Conservation (phyloP, 1,140 invertebrate genomes). For the Reticulitermes speratus region DNA sequence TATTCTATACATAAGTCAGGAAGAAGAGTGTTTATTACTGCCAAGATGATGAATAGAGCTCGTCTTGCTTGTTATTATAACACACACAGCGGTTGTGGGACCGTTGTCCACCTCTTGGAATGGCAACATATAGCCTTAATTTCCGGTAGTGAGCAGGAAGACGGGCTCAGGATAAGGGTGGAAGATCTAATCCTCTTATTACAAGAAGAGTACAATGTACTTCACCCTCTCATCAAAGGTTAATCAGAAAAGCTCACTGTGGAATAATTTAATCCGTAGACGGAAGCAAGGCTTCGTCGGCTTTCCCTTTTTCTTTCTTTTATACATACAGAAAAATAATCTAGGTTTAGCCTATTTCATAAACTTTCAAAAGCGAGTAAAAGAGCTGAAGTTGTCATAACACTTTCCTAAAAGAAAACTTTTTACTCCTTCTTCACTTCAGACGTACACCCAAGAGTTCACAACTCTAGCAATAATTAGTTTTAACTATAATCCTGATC, state of each 20-base stretch:
- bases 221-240: constrained; percentile 14
- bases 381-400: not conserved
- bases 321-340: not conserved
- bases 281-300: not conserved
- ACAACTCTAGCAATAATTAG: too few species aligned
- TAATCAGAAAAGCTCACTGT: constrained; percentile 13
- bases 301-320: not conserved
- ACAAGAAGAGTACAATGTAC: not conserved
- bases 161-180: not conserved
- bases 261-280: constrained; percentile 2
- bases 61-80: not conserved
- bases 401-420: not conserved
- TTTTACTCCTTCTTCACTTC: too few species aligned
- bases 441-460: too few species aligned
- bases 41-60: not conserved
- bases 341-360: not conserved
- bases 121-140: constrained; percentile 6
- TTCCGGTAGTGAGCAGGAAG: not conserved
- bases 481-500: too few species aligned
- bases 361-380: not conserved
- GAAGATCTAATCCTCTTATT: constrained; percentile 13
- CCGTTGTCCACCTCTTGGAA: not conserved
- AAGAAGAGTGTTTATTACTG: not conserved
- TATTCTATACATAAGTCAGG: not conserved
- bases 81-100: not conserved